Evolutionary conservation across 2,888 invertebrate genomes (phyloP), one percentile per base, ranked within the genome.

Genomic region (Noctua pronuba): DNA sequence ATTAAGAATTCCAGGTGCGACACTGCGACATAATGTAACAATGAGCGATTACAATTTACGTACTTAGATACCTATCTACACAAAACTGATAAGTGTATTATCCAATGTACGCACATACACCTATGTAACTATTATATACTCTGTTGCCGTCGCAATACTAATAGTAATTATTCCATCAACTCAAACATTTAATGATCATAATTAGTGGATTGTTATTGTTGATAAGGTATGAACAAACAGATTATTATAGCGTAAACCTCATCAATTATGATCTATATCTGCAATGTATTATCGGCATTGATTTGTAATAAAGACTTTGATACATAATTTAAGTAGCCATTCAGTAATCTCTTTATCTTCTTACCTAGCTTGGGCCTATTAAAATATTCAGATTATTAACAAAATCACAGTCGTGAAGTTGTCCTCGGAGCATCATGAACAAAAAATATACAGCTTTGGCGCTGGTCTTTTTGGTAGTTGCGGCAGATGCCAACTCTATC

Each of bases 261-360:
- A 91, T 91, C 90, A 92, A 94, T 93, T 92, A 93, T 88, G 92
- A 94, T 93, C 84, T 84, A 38, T 90, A 91, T 92, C 92, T 75
- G 41, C 21, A 41, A 81, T 82, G 73, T 73, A 79, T 87, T 89
- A 92, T 93, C 92, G 76, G 73, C 89, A 88, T 83, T 92, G 92
- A 93, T 93, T 92, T 92, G 82, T 88, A 83, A 79, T 90, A 89
- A 86, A 78, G 77, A 85, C 73, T 77, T 65, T 83, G 90, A 90
- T 69, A 82, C n/a, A 35, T 91, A 41, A 65, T 65, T 65, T 91
- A 91, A 88, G 38, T 49, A 82, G 82, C 76, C 88, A 82, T 86
- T 85, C 83, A 41, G 38, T 88, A 90, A 88, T 86, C 84, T 58
- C 76, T 64, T 91, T 92, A 93, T 94, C 94, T 82, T 13, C 74